These are phyloP conservation scores for Notospermus geniculatus DNA, from an alignment of 1,140 invertebrate species.

Conservation along the genomic window DNA sequence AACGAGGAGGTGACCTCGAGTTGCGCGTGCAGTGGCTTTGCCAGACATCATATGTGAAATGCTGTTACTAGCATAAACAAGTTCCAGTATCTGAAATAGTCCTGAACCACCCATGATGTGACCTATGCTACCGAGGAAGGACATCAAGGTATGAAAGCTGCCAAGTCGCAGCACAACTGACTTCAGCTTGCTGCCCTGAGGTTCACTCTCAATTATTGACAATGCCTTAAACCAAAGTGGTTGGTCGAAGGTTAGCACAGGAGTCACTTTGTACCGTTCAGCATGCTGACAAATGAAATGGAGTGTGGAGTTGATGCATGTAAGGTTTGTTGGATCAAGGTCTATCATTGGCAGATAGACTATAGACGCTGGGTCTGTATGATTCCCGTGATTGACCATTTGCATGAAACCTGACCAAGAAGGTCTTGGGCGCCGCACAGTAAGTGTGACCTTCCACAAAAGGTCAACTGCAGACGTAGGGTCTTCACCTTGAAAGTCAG, in stretches of 20 bases:
- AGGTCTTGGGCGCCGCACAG: background rate
- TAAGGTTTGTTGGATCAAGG: slow-evolving; percentile 32
- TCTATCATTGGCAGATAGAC: slow-evolving; percentile 39
- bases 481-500: too few relatives aligned
- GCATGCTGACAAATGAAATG: too few relatives aligned
- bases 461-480: too few relatives aligned
- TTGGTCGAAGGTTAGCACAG: too few relatives aligned
- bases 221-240: too few relatives aligned
- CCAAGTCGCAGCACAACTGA: too few relatives aligned
- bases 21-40: slow-evolving; percentile 41
- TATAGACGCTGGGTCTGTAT: slow-evolving; percentile 30
- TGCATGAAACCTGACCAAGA: slow-evolving; percentile 25
- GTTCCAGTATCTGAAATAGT: slow-evolving; percentile 26
- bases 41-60: slow-evolving; percentile 50
- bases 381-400: slow-evolving; percentile 18
- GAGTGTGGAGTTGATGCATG: too few relatives aligned
- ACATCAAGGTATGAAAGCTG: slow-evolving; percentile 22
- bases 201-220: too few relatives aligned
- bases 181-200: too few relatives aligned
- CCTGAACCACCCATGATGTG: slow-evolving; percentile 30
- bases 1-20: background rate
- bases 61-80: slow-evolving; percentile 29
- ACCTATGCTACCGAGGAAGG: slow-evolving; percentile 29
- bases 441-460: background rate
- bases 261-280: background rate